Evolutionary conservation across 2,113 vertebrate species (phyloP).

Genomic region (Python bivittatus): DNA sequence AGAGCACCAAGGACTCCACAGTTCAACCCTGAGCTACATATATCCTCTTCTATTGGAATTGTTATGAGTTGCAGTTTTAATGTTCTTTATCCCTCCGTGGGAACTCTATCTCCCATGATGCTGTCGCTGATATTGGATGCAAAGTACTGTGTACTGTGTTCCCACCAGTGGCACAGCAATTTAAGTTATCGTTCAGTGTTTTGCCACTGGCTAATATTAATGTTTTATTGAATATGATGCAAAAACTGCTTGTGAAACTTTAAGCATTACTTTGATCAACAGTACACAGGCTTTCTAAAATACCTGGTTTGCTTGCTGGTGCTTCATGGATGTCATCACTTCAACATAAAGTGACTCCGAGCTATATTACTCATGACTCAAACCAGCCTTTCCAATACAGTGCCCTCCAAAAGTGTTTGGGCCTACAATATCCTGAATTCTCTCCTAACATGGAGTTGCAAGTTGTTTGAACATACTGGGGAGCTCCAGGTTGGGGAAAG

Average conservation of each 20-base stretch:
- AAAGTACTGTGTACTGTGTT: background rate
- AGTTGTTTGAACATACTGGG: background rate
- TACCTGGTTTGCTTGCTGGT: background rate
- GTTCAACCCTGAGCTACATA: too few species aligned
- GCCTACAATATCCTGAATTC: background rate
- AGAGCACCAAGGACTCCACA: too few species aligned
- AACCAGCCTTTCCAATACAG: background rate
- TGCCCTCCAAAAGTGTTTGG: background rate
- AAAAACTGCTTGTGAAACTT: background rate
- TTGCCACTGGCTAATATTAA: constrained; percentile 32
- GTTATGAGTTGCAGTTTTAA: background rate
- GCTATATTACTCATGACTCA: background rate
- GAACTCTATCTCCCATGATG: constrained; percentile 13
- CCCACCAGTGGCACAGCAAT: background rate
- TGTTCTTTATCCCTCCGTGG: background rate
- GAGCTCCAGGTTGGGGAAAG: background rate
- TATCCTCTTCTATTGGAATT: too few species aligned
- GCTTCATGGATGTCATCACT: background rate
- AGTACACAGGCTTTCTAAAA: background rate
- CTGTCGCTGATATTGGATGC: background rate
- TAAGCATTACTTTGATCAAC: background rate
- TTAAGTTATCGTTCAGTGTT: background rate
- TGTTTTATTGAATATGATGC: constrained; percentile 31
- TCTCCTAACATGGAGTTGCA: background rate
- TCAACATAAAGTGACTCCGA: background rate